phyloP scores from a whole-genome alignment of 2,113 vertebrate genomes.

The Herpetotheres cachinnans region DNA sequence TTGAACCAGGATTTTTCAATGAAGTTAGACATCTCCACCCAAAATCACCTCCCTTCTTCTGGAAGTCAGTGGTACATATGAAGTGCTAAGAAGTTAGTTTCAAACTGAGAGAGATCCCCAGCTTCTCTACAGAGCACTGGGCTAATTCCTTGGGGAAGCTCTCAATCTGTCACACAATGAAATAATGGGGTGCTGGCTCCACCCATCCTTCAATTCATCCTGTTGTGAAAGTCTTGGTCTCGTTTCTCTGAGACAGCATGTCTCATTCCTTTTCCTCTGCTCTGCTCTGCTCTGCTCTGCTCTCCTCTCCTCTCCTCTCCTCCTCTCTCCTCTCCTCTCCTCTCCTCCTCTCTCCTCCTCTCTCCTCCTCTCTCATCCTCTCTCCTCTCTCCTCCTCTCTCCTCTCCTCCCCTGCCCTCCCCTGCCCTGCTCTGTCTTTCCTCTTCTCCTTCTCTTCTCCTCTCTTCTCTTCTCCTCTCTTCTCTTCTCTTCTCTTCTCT shows the following conservation, averaged over 20 bases:
- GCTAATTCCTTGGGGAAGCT: not conserved
- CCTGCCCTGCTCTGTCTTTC: too few species aligned
- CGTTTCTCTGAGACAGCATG: not conserved
- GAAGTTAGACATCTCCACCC: not conserved
- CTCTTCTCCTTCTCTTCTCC: too few species aligned
- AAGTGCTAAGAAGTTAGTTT: not conserved
- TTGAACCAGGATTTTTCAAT: not conserved
- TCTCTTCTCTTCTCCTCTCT: fast-evolving
- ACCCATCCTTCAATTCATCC: not conserved
- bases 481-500: too few species aligned
- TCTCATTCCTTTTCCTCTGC: too few species aligned
- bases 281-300: too few species aligned
- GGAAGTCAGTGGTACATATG: not conserved
- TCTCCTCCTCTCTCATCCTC: too few species aligned
- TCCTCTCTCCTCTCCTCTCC: too few species aligned
- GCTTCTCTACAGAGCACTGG: not conserved
- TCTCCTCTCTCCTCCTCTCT: too few species aligned
- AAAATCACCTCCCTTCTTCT: not conserved
- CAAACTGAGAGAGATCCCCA: not conserved
- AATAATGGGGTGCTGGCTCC: not conserved
- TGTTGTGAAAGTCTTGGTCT: not conserved
- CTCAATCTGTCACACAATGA: not conserved
- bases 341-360: too few species aligned
- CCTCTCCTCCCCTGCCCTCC: too few species aligned
- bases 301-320: too few species aligned